Percentiles rank a stretch among this genome's conserved stretches.
phyloP scores from a whole-genome alignment of 64 coral and sea anemone genomes.

The Porites lutea region DNA sequence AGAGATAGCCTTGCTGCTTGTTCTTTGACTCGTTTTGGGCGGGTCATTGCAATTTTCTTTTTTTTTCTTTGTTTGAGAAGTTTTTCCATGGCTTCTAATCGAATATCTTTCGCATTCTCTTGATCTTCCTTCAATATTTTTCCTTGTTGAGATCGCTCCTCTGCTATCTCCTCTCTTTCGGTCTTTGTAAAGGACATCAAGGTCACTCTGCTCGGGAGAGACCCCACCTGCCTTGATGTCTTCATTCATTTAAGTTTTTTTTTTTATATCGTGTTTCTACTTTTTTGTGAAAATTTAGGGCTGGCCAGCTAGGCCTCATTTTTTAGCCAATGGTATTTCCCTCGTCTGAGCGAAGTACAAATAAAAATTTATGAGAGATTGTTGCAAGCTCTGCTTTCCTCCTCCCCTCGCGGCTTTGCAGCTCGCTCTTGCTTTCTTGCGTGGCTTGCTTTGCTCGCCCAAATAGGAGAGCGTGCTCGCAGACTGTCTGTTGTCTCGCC shows the following conservation, averaged over 20 bases:
- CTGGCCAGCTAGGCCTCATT: too few relatives aligned
- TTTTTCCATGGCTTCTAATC: constrained; percentile 53
- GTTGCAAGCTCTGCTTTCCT: too few relatives aligned
- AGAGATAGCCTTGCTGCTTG: neutral
- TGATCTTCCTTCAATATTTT: constrained; percentile 54
- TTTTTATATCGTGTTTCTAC: too few relatives aligned
- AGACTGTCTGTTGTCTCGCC: too few relatives aligned
- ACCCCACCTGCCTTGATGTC: constrained; percentile 58
- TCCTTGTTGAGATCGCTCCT: constrained; percentile 33
- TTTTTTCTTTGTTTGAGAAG: constrained; percentile 42
- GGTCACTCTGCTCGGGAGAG: constrained; percentile 46
- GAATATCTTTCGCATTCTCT: constrained; percentile 60
- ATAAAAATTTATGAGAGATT: too few relatives aligned
- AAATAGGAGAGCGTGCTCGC: too few relatives aligned
- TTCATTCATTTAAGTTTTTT: neutral
- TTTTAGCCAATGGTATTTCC: too few relatives aligned
- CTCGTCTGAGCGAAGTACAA: too few relatives aligned
- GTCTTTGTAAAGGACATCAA: constrained; percentile 58
- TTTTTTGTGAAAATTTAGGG: too few relatives aligned
- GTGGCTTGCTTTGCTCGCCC: too few relatives aligned
- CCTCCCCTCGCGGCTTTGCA: too few relatives aligned
- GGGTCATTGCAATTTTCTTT: constrained; percentile 21
- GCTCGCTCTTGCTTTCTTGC: too few relatives aligned
- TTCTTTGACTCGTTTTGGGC: neutral
- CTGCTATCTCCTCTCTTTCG: constrained; percentile 58